Evolutionary conservation across 2,113 vertebrate genomes (phyloP).

Genomic region (Centropus unirufus): DNA sequence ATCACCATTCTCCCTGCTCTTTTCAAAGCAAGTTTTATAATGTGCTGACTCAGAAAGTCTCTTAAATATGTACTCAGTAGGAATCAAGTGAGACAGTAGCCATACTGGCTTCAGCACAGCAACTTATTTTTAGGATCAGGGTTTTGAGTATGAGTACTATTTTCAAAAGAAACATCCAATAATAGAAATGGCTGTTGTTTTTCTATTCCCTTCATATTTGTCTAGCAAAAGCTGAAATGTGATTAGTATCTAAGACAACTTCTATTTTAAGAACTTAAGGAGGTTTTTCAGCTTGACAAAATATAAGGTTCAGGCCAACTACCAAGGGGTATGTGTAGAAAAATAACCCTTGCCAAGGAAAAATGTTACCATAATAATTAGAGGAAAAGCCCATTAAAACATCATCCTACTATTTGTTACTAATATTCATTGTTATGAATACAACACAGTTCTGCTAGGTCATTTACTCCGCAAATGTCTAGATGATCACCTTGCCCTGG

Average conservation of each 20-base stretch:
- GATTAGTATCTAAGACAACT: neutral
- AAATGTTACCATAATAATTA: neutral
- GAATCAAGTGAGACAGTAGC: conserved; percentile 39
- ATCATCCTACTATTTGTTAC: neutral
- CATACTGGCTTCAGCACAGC: neutral
- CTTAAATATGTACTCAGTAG: neutral
- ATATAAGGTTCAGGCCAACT: neutral
- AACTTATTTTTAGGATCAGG: conserved; percentile 31
- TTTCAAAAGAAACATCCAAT: conserved; percentile 45
- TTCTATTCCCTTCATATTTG: conserved; percentile 20
- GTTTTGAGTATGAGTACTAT: conserved; percentile 2
- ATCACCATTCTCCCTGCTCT: neutral
- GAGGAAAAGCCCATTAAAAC: neutral
- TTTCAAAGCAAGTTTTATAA: neutral
- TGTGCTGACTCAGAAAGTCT: neutral
- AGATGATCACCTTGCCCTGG: neutral
- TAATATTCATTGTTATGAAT: neutral
- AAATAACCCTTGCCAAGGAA: neutral
- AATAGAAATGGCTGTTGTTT: neutral
- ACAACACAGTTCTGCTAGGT: neutral
- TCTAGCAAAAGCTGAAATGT: conserved; percentile 25
- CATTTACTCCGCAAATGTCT: neutral
- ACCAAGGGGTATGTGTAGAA: neutral
- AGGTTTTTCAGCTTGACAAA: neutral
- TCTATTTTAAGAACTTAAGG: conserved; percentile 4